These are phyloP conservation scores for Caenorhabditis macrosperma DNA, from an alignment of 2,888 invertebrate species.

Conservation along the genomic window DNA sequence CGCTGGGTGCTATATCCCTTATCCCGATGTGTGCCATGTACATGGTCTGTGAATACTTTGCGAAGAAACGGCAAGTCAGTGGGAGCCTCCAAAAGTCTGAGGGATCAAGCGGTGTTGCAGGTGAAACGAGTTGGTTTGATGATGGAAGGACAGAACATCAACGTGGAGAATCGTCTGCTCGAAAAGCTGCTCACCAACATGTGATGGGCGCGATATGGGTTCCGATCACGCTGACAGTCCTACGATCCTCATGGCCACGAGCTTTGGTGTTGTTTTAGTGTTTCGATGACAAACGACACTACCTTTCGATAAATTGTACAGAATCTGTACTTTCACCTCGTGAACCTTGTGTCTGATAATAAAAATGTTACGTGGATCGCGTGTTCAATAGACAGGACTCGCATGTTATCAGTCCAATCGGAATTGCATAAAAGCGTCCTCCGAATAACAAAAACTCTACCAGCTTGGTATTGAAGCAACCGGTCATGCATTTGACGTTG, in stretches of 20 bases:
- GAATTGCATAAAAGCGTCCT: too few relatives aligned
- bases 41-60: slow-evolving; percentile 75
- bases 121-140: slow-evolving; percentile 68
- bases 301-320: background rate
- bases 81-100: background rate
- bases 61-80: slow-evolving; percentile 75
- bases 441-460: too few relatives aligned
- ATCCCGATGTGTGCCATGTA: slow-evolving; percentile 76
- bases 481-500: too few relatives aligned
- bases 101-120: slow-evolving; percentile 41
- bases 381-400: too few relatives aligned
- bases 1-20: slow-evolving; percentile 75
- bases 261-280: slow-evolving; percentile 7
- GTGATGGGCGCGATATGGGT: slow-evolving; percentile 11
- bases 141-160: slow-evolving; percentile 64
- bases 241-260: slow-evolving; percentile 37
- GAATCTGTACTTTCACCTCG: background rate
- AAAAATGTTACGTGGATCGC: background rate
- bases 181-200: slow-evolving; percentile 56
- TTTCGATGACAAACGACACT: background rate
- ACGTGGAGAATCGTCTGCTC: slow-evolving; percentile 52
- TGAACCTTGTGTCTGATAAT: background rate
- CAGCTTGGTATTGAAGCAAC: too few relatives aligned
- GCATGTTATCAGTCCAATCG: too few relatives aligned
- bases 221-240: background rate